Evolutionary conservation across 1,140 invertebrate genomes (phyloP), one percentile per base, ranked within the genome.

Genomic region (Harpegnathos saltator): DNA sequence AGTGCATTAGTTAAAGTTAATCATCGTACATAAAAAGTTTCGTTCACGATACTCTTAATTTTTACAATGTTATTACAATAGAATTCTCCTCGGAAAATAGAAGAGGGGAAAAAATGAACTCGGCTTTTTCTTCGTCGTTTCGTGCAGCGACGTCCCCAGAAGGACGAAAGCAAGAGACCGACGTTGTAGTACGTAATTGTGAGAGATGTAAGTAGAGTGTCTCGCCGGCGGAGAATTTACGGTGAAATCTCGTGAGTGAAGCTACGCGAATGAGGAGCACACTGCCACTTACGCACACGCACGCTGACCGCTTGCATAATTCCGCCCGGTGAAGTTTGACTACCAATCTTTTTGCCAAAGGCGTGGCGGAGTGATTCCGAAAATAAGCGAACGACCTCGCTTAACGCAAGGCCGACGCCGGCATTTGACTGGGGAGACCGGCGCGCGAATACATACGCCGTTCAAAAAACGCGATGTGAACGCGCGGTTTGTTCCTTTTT

Each of bases 231-330:
- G 61, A 44, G 33, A 74, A 74, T 74, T 59, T 61, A 62, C 29
- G 4, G 61, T 29, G 44, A 74, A 62, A 50, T 74, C 62, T 62
- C 38, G 33, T 56, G 24, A 59, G 15, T 59, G 38, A 44, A 44
- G 7, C 54, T 29, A 74, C 38, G 38, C 38, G 7, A 44, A 44
- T 29, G 12, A 71, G 19, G 29, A 38, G 29, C 56, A 71, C 29
- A 56, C 19, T 4, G 26, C 50, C 24, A 71, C 52, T 71, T 56
- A 29, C 29, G 19, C 44, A 24, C 66, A 71, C 26, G 66, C 66
- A 71, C n/a, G 68, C 15, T 1, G 52, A 71, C 68, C 52, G 29
- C 54, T 71, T 56, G 52, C 29, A 26, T 56, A 71, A 52, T 71
- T 56, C 19, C 19, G 56, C 29, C 26, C 54, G 54, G 68, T 5